phyloP scores from a whole-genome alignment of 2,797 vertebrate genomes.

The Halcyon badia region DNA sequence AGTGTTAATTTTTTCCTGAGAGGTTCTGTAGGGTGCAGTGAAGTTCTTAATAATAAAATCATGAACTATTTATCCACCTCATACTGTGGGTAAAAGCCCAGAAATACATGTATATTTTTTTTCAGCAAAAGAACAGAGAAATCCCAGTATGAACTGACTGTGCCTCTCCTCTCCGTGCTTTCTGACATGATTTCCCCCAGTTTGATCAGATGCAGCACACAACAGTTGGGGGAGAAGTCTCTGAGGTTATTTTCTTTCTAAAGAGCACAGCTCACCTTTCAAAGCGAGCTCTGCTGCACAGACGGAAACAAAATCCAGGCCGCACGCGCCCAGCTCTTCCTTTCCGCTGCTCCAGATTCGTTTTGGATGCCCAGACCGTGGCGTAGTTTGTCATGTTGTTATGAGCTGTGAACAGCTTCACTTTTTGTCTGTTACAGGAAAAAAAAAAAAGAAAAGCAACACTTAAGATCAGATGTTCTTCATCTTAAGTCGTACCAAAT shows the following conservation, averaged over 20 bases:
- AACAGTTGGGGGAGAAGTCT: background rate
- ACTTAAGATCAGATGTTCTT: background rate
- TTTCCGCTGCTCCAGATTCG: conserved; percentile 95
- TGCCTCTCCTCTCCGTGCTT: background rate
- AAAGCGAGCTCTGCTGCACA: conserved; percentile 93
- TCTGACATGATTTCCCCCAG: background rate
- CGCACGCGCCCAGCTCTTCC: conserved; percentile 91
- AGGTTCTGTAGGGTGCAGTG: background rate
- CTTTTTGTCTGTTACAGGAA: conserved; percentile 88
- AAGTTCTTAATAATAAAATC: background rate
- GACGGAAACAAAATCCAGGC: conserved; percentile 93
- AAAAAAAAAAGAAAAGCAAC: background rate
- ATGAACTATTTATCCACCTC: background rate
- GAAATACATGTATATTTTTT: rapidly evolving
- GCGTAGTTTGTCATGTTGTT: conserved; percentile 99
- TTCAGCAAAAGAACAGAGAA: background rate
- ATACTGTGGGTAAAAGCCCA: background rate
- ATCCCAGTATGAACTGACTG: background rate
- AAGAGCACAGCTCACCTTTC: conserved; percentile 78
- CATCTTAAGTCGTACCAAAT: background rate
- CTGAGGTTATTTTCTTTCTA: background rate
- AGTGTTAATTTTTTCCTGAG: background rate
- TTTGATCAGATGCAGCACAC: background rate
- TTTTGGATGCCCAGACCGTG: conserved; percentile 97
- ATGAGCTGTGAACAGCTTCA: conserved; percentile 97